Evolutionary conservation across 2,797 vertebrate species (phyloP), one percentile per base, ranked within the genome.

Genomic region (Melanogrammus aeglefinus): DNA sequence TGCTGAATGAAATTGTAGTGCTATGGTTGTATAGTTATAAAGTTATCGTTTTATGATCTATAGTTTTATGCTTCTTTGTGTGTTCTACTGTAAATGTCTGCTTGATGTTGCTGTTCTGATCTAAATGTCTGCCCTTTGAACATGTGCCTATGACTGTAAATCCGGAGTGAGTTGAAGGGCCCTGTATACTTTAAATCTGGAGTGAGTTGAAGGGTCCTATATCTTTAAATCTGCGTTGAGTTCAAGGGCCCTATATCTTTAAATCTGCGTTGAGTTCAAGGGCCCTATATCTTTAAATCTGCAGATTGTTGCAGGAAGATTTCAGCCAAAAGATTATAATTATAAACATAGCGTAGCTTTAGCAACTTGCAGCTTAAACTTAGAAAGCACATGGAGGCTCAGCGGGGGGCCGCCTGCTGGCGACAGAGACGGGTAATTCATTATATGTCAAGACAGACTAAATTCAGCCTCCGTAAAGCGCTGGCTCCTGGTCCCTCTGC

Each of bases 311-410:
- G 82, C 85, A 80, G 80, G 81, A 82, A 74, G 27, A 72, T 72
- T 35, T 35, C 70, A 35, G 70, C 70, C 70, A 72, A 72, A 72
- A 72, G 70, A 72, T 86, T 38, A 41, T 27, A 74, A 73, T n/a
- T 39, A 74, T 47, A 74, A 74, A 74, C 35, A 41, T n/a, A 39
- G 87, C 87, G 88, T 88, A 88, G 86, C 85, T 90, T 83, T 83
- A 88, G 77, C 80, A 85, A 86, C 81, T 83, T 86, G 89, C 85
- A 79, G 86, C 0, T 69, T 24, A 57, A 47, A 57, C 74, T 75
- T 33, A 31, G 13, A 79, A 88, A 91, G 86, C 89, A 90, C 89
- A 89, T 90, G 89, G 88, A 85, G 79, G 57, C 89, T 16, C 89
- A 90, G 91, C 88, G 14, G 81, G 90, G 89, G 84, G 73, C 41